Evolutionary conservation across 2,888 invertebrate species (phyloP).

Genomic region (Netelia inedita): DNA sequence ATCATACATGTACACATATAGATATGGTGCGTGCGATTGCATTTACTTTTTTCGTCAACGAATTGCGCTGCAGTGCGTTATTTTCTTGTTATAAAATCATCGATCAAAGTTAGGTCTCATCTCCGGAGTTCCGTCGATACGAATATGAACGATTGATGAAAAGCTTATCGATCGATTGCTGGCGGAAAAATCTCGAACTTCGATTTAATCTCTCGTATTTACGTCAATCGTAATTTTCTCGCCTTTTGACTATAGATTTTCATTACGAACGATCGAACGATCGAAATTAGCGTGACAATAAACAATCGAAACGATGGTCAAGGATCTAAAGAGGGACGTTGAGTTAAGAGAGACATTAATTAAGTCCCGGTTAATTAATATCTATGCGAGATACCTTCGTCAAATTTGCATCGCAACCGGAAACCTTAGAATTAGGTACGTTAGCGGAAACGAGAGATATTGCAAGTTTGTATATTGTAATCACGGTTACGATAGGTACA

Average conservation of each 20-base stretch:
- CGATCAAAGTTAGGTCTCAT: not conserved
- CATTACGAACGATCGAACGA: no score
- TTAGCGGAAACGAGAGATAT: not conserved
- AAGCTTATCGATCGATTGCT: not conserved
- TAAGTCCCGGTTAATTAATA: not conserved
- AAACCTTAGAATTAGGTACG: not conserved
- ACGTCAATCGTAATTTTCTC: not conserved
- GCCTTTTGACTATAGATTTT: no score
- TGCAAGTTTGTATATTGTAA: not conserved
- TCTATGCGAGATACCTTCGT: not conserved
- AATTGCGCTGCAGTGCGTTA: not conserved
- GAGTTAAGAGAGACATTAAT: not conserved
- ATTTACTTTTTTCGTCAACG: conserved; percentile 1
- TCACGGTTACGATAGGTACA: not conserved
- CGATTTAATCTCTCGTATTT: not conserved
- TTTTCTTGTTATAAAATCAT: not conserved
- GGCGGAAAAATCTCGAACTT: no score
- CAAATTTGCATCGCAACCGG: not conserved
- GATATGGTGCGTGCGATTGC: conserved; percentile 11
- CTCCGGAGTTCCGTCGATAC: not conserved
- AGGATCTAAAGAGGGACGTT: not conserved
- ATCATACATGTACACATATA: not conserved
- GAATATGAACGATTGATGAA: not conserved
- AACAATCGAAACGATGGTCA: not conserved
- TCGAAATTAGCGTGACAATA: not conserved